Evolutionary conservation across 2,797 vertebrate genomes (phyloP), one percentile per base, ranked within the genome.

Genomic region (Lateolabrax maculatus): DNA sequence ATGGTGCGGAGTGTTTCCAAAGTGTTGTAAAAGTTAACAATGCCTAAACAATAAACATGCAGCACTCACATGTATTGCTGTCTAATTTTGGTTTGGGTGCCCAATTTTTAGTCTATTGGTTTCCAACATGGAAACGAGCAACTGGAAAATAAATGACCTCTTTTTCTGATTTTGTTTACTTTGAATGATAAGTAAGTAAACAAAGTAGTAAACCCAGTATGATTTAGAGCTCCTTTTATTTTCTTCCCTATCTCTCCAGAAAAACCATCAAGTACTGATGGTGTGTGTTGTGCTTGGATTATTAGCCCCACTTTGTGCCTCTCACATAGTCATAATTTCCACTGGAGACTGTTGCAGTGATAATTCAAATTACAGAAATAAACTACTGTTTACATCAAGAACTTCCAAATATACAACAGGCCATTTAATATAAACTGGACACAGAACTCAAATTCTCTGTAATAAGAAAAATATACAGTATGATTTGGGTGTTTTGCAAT

Each of bases 21-120:
- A 85, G 79, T 67, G 72, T 71, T 80, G 68, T 90, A 81, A 89
- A 93, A 89, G 52, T 87, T 84, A 91, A 89, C 84, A 88, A 87
- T 81, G 82, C 75, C 74, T 79, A 71, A 80, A 89, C 67, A 79
- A 74, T 84, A 86, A 91, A 81, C 74, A 80, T 77, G 62, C 84
- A 66, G 79, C 65, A 18, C 75, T 79, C 72, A 68, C 49, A 83
- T 80, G 68, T 75, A 79, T 69, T 67, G 74, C 75, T 58, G 46
- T 79, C 46, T 85, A 58, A 85, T 85, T 73, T 83, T 67, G 67
- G 69, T 84, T 85, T 84, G 73, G 87, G 75, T 83, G 73, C 19
- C 74, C 58, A 66, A 83, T 79, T 76, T 65, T 81, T 71, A 63
- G 53, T 77, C 49, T 34, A 60, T 53, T 77, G 55, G 74, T 75